Percentiles rank a stretch among this genome's conserved stretches.
phyloP scores from a whole-genome alignment of 2,113 vertebrate genomes.

The Dipodomys ordii region DNA sequence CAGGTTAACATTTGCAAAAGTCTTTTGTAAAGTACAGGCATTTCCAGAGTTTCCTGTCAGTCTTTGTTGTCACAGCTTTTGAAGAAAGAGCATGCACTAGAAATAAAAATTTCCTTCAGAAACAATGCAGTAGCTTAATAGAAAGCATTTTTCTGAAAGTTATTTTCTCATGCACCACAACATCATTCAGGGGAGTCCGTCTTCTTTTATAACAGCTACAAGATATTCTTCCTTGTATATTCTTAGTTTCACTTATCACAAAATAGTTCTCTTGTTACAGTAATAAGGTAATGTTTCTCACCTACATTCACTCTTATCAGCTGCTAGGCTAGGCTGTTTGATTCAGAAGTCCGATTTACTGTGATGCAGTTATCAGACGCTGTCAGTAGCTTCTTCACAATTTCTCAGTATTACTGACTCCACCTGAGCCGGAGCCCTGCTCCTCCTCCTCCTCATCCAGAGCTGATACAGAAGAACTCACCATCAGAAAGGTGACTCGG shows the following conservation, averaged over 20 bases:
- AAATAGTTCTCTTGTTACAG: slow-evolving; percentile 74
- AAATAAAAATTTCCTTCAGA: slow-evolving; percentile 73
- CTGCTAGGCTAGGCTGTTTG: slow-evolving; percentile 73
- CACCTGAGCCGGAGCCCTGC: slow-evolving; percentile 91
- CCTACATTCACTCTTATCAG: slow-evolving; percentile 81
- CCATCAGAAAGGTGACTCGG: slow-evolving; percentile 90
- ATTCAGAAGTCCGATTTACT: slow-evolving; percentile 67
- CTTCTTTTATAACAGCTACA: slow-evolving; percentile 79
- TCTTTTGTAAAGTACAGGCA: slow-evolving; percentile 82
- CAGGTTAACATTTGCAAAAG: slow-evolving; percentile 76
- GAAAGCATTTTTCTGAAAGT: slow-evolving; percentile 85
- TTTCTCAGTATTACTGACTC: slow-evolving; percentile 82
- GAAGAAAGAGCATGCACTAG: slow-evolving; percentile 77
- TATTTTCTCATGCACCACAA: slow-evolving; percentile 79
- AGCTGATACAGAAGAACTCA: slow-evolving; percentile 86
- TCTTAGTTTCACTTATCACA: slow-evolving; percentile 68
- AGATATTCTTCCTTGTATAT: slow-evolving; percentile 69
- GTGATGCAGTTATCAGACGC: slow-evolving; percentile 81
- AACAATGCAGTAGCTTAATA: slow-evolving; percentile 81
- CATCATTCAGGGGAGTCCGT: slow-evolving; percentile 78
- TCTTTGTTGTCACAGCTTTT: slow-evolving; percentile 81
- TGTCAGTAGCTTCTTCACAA: slow-evolving; percentile 83
- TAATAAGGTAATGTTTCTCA: slow-evolving; percentile 78
- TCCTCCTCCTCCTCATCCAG: slow-evolving; percentile 77
- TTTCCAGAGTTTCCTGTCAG: slow-evolving; percentile 75